Evolutionary conservation across 2,797 vertebrate genomes (phyloP), one percentile per base, ranked within the genome.

Genomic region (Peromyscus eremicus): DNA sequence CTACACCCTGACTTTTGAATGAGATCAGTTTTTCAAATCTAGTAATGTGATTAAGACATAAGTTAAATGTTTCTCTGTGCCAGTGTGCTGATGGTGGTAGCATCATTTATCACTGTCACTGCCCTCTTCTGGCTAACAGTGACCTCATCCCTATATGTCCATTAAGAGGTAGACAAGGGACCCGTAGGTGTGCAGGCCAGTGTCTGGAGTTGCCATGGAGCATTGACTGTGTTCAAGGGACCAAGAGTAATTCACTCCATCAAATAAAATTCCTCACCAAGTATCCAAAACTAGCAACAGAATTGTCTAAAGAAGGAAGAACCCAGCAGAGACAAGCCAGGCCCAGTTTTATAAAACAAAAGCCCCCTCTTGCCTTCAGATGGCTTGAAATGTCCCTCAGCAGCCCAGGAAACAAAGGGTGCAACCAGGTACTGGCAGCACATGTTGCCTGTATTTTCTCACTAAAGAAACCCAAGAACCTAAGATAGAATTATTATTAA

Each of bases 381-480:
- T 49, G n/a, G 27, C 37, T 46, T 10, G 0, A 90, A 32, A 46
- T 37, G 70, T 75, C 62, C 46, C 83, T 60, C 60, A 43, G 70
- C 17, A 73, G 3, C n/a, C 60, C 71, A 66, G 34, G 29, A 66
- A 64, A 29, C 52, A 80, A 89, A 93, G 17, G 19, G 49, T 10
- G 11, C 3, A 25, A 19, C 5, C 40, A 70, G 27, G 4, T 66
- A n/a, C 66, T 11, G 4, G 1, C 21, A 32, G 82, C 71, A 88
- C 8, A 40, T 17, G 82, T 92, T 25, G 43, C 37, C 73, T 83
- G 52, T 55, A 76, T 55, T 76, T 94, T 89, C 75, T 76, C 52
- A 79, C 80, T 77, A 91, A 94, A 91, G 43, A 76, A n/a, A 91
- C 43, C 60, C 77, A 94, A 91, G 19, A 87, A 88, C 17, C 40